Evolutionary conservation across 2,797 vertebrate species (phyloP), one percentile per base, ranked within the genome.

Genomic region (Eospalax fontanierii): DNA sequence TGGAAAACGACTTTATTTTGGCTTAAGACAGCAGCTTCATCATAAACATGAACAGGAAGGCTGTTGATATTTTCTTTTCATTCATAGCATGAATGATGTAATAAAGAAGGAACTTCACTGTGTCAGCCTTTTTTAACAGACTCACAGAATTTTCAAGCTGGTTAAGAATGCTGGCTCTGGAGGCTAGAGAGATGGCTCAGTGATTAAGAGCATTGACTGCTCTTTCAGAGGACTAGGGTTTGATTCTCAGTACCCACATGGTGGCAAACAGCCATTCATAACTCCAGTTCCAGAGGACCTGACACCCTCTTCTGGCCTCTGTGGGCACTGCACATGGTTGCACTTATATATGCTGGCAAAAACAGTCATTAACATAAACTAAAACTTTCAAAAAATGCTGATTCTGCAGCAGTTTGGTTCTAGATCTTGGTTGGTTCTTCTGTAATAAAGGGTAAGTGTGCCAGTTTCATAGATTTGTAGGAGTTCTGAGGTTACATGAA

Each of bases 81-180:
- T 86, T 91, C 54, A 79, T 79, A 85, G 35, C 65, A 40, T 22
- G 50, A 78, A 35, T 94, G 85, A 90, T 38, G 9, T 75, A 22
- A 89, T 89, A 57, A 83, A n/a, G 73, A 73, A 93, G 59, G 50
- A 86, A 33, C n/a, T 68, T 78, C 10, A 63, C 71, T 61, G 38
- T 65, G 70, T 87, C 81, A 75, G 54, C 57, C 35, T 94, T 81
- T 95, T 86, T 89, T 83, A 71, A 76, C 50, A 87, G 90, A 78
- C 46, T 80, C 54, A 19, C 30, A 90, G 74, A 54, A 93, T 93
- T 89, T 93, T 92, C 90, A 91, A 30, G 78, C 19, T 61, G 63
- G 11, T 68, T 93, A 46, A 87, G 81, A 88, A 50, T 26, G 30
- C 35, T 61, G 10, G 54, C 38, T 95, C 30, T 74, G 16, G 6